phyloP scores from a whole-genome alignment of 2,113 vertebrate species.

The Notiomystis cincta region DNA sequence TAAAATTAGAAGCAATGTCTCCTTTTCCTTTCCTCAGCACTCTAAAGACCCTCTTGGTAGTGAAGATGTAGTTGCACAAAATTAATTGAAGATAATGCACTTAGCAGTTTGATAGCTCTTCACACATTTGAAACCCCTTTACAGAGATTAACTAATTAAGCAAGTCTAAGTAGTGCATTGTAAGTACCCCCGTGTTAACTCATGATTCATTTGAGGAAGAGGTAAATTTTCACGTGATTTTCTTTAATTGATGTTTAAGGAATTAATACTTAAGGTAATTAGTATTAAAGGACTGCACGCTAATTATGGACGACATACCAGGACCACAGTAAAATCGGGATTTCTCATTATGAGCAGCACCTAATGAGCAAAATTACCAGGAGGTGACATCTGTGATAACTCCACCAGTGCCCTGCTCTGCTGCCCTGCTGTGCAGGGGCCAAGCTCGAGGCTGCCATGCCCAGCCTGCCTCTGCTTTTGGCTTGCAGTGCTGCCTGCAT shows the following conservation, averaged over 20 bases:
- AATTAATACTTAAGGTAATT: constrained; percentile 41
- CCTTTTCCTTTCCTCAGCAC: neutral
- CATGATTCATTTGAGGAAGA: constrained; percentile 8
- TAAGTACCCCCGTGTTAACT: constrained; percentile 13
- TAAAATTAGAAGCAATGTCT: constrained; percentile 26
- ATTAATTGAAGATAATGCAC: constrained; percentile 47
- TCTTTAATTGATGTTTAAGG: constrained; percentile 43
- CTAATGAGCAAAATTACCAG: constrained; percentile 16
- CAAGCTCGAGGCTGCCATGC: neutral
- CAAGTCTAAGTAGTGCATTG: constrained; percentile 2
- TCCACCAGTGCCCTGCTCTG: neutral
- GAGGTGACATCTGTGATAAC: neutral
- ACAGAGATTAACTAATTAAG: constrained; percentile 54
- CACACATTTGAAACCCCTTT: constrained; percentile 28
- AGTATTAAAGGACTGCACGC: neutral
- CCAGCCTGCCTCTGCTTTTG: neutral
- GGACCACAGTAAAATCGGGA: neutral
- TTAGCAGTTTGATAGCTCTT: constrained; percentile 47
- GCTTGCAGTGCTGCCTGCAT: neutral
- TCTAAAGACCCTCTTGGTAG: constrained; percentile 26
- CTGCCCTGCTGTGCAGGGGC: neutral
- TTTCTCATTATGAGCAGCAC: constrained; percentile 12
- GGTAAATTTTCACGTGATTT: constrained; percentile 32
- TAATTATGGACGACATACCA: constrained; percentile 44
- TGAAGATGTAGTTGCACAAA: constrained; percentile 29